Percentiles rank a stretch among this genome's conserved stretches.
Evolutionary conservation across 23 tunicate genomes (phyloP).

Genomic region (Botrylloides violaceus): DNA sequence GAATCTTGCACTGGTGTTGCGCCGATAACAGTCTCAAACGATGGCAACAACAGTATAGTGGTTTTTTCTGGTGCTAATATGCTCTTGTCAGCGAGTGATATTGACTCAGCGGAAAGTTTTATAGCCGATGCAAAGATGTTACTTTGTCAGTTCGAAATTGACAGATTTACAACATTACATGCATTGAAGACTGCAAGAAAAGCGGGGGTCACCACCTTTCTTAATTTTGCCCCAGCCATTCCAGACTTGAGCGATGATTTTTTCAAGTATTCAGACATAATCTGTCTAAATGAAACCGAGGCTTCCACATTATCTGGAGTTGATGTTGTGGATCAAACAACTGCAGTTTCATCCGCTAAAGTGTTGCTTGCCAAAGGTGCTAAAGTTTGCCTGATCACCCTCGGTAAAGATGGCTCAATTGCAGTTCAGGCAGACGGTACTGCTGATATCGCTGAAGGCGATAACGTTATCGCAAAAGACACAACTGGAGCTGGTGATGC

Average conservation of each 20-base stretch:
- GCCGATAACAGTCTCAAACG: slow-evolving; percentile 53
- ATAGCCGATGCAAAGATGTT: slow-evolving; percentile 35
- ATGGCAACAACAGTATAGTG: slow-evolving; percentile 55
- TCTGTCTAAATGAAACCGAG: slow-evolving; percentile 84
- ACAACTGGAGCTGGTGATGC: slow-evolving; percentile 94
- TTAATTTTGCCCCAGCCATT: slow-evolving; percentile 88
- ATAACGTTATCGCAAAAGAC: slow-evolving; percentile 47
- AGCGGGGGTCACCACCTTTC: slow-evolving; percentile 34
- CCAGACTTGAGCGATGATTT: slow-evolving; percentile 26
- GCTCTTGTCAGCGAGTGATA: slow-evolving; percentile 27
- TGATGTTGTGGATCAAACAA: slow-evolving; percentile 27
- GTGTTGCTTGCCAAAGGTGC: slow-evolving; percentile 40
- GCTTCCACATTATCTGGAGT: slow-evolving; percentile 55
- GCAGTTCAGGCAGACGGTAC: slow-evolving; percentile 8
- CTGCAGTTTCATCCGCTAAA: slow-evolving; percentile 38
- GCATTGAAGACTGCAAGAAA: slow-evolving; percentile 55
- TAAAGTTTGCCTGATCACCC: slow-evolving; percentile 38
- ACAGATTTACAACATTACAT: slow-evolving; percentile 23
- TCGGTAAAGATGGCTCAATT: slow-evolving; percentile 71
- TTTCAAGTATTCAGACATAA: slow-evolving; percentile 40
- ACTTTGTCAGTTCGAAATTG: slow-evolving; percentile 76
- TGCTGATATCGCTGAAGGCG: slow-evolving; percentile 1
- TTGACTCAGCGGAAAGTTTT: slow-evolving; percentile 18
- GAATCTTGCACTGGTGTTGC: slow-evolving; percentile 77
- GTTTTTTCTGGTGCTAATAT: slow-evolving; percentile 82